Conservation (phyloP, 2,797 vertebrate species). For the Aselliscus stoliczkanus region DNA sequence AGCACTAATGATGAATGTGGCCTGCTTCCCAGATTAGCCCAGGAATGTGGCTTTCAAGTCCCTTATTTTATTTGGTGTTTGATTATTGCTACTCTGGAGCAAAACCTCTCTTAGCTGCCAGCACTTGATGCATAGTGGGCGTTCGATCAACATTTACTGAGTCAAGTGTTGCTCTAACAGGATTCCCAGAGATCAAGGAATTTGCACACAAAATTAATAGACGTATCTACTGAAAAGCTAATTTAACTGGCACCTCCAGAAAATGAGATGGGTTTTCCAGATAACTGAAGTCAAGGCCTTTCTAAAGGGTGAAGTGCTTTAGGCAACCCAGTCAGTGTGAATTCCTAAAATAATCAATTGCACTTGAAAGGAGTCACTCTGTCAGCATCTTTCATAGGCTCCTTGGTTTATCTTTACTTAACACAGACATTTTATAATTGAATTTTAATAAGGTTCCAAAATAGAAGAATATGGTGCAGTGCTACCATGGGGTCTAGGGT, state of each 20-base stretch:
- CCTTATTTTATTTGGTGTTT: not conserved
- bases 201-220: not conserved
- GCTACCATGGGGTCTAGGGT: not conserved
- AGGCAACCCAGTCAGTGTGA: not conserved
- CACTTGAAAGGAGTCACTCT: not conserved
- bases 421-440: conserved; percentile 19
- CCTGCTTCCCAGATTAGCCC: not conserved
- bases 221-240: not conserved
- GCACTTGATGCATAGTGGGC: not conserved
- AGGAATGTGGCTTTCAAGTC: not conserved
- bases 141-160: not conserved
- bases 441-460: conserved; percentile 38
- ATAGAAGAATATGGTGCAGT: not conserved
- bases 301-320: not conserved
- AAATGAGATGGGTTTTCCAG: conserved; percentile 12
- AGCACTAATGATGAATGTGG: not conserved
- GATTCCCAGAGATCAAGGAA: not conserved
- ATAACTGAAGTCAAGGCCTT: not conserved
- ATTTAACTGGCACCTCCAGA: not conserved
- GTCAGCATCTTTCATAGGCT: not conserved
- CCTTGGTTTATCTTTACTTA: conserved; percentile 26
- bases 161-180: not conserved
- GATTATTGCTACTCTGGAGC: not conserved
- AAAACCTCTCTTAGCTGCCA: not conserved
- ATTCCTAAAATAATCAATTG: not conserved